Evolutionary conservation across 2,113 vertebrate genomes (phyloP), one percentile per base, ranked within the genome.

Genomic region (Sylvietta virens): DNA sequence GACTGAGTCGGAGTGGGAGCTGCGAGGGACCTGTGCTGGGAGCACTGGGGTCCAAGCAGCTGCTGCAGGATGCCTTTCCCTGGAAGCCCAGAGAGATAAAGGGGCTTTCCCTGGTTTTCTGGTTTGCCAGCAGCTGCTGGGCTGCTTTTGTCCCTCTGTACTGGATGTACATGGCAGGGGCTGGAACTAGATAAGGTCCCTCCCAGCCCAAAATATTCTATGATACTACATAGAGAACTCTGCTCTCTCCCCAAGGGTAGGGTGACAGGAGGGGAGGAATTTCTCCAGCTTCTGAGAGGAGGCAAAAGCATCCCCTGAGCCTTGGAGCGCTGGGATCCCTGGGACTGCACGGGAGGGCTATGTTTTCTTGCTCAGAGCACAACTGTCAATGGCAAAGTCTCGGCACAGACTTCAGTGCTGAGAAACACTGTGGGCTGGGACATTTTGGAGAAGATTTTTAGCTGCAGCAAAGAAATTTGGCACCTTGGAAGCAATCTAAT

Each of bases 401-500:
- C 76, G 10, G 62, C 33, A 58, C 57, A 90, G 95, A 20, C 92
- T 69, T 83, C 67, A 57, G 14, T 69, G 62, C 64, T 78, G 64
- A 93, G 87, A 95, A 95, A 92, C 78, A 62, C 81, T 77, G 91
- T 95, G 85, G 95, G 81, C 62, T 94, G 82, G 93, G 83, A 95
- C 90, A 86, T 78, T 97, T 92, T 96, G 96, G 95, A 92, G 96
- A 96, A 97, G 95, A 89, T 94, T 98, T 95, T 97, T 97, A 97
- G 97, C 94, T 98, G 96, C 94, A 86, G 93, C 69, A 91, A 97
- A 76, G 92, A 97, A 95, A 96, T 96, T 96, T 98, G 98, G 97
- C 98, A 98, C 97, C 96, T 97, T 97, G 97, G 97, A 97, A 94
- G 47, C 86, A 92, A 96, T 94, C 92, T 97, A 74, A 89, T 98